phyloP scores from a whole-genome alignment of 2,888 invertebrate genomes.

The Morpho achilles region DNA sequence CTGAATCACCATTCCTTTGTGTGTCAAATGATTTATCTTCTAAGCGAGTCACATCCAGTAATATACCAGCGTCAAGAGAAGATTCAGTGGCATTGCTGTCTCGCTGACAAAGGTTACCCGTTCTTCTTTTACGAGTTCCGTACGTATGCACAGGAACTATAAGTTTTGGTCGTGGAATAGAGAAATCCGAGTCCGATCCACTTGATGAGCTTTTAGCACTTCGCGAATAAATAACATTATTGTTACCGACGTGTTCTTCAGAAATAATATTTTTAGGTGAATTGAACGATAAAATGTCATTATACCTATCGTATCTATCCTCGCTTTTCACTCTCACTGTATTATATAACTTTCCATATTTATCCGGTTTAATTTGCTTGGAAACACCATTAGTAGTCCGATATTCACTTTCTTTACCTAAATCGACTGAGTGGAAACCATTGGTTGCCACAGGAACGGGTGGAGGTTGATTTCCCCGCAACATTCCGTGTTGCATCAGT shows the following conservation, averaged over 20 bases:
- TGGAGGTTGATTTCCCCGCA: constrained; percentile 55
- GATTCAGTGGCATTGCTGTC: constrained; percentile 69
- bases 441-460: constrained; percentile 45
- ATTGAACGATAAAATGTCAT: constrained; percentile 62
- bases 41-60: constrained; percentile 63
- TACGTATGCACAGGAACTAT: constrained; percentile 94
- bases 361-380: constrained; percentile 70
- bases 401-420: constrained; percentile 68
- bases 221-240: constrained; percentile 51
- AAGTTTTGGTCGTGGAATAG: constrained; percentile 90
- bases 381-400: constrained; percentile 66
- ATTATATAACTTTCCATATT: constrained; percentile 67
- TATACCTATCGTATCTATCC: constrained; percentile 69
- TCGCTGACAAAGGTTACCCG: constrained; percentile 84
- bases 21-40: constrained; percentile 50
- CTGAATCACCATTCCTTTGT: constrained; percentile 52
- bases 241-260: constrained; percentile 54
- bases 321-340: constrained; percentile 76
- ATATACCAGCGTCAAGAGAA: constrained; percentile 63
- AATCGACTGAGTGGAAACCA: constrained; percentile 55
- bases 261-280: constrained; percentile 51
- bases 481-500: constrained; percentile 72
- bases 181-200: constrained; percentile 83
- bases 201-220: constrained; percentile 77
- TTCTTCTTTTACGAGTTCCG: constrained; percentile 87